Evolutionary conservation across 2,888 invertebrate species (phyloP).

Genomic region (Halictus ligatus): DNA sequence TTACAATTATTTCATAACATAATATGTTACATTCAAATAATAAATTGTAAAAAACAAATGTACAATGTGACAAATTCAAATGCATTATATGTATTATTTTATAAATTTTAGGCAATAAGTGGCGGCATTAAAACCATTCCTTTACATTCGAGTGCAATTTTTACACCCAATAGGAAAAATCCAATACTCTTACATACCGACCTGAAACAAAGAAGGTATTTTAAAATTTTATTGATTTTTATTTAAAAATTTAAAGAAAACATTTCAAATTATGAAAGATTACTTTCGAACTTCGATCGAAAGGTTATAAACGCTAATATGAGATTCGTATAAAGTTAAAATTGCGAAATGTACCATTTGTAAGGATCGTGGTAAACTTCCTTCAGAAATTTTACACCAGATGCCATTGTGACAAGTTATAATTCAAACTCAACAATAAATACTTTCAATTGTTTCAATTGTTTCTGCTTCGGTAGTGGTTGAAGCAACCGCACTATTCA

Average conservation of each 20-base stretch:
- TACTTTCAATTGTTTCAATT: slow-evolving; percentile 27
- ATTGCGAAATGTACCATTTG: slow-evolving; percentile 88
- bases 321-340: not conserved
- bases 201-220: slow-evolving; percentile 86
- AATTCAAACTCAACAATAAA: not conserved
- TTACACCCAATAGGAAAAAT: slow-evolving; percentile 91
- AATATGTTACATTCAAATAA: not conserved
- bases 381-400: slow-evolving; percentile 84
- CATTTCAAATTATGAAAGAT: slow-evolving; percentile 10
- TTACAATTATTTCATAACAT: slow-evolving; percentile 6
- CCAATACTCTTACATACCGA: slow-evolving; percentile 92
- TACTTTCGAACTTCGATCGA: not conserved
- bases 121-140: slow-evolving; percentile 91
- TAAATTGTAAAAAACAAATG: not conserved
- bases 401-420: slow-evolving; percentile 52
- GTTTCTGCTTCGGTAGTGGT: not conserved
- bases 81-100: not conserved
- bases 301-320: slow-evolving; percentile 7
- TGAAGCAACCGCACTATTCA: not conserved
- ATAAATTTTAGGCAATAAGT: slow-evolving; percentile 67
- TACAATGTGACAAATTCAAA: not conserved
- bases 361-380: slow-evolving; percentile 91
- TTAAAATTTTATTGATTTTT: no score
- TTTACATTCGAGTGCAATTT: slow-evolving; percentile 91
- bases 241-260: no score